Evolutionary conservation across 2,113 vertebrate species (phyloP).

Genomic region (Tyto alba): DNA sequence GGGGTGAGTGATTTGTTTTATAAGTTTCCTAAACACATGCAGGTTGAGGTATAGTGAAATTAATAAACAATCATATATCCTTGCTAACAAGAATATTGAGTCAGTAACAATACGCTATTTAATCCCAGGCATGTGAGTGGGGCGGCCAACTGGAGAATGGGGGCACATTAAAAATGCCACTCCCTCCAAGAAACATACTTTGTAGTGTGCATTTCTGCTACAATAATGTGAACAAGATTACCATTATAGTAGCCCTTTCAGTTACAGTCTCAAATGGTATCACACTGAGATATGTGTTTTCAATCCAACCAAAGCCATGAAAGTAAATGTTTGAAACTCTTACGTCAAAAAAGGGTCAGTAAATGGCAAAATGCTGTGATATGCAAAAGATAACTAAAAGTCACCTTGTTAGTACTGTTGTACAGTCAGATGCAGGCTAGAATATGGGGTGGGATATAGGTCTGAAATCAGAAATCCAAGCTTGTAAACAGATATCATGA

Average conservation of each 20-base stretch:
- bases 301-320: background rate
- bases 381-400: background rate
- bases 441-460: background rate
- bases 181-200: background rate
- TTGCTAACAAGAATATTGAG: background rate
- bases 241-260: background rate
- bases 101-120: background rate
- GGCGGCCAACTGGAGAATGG: background rate
- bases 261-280: background rate
- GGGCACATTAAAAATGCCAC: background rate
- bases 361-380: background rate
- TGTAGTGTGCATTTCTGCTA: background rate
- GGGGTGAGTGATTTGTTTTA: background rate
- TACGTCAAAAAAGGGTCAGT: background rate
- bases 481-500: background rate
- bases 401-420: background rate
- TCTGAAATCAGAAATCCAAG: background rate
- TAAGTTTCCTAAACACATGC: background rate
- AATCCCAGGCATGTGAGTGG: background rate
- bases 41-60: background rate
- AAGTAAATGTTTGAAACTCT: background rate
- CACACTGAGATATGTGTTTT: background rate
- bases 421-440: background rate
- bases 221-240: background rate
- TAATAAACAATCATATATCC: background rate